Base-by-base conservation (phyloP, 1,140 invertebrate species). In the Microplitis mediator region DNA sequence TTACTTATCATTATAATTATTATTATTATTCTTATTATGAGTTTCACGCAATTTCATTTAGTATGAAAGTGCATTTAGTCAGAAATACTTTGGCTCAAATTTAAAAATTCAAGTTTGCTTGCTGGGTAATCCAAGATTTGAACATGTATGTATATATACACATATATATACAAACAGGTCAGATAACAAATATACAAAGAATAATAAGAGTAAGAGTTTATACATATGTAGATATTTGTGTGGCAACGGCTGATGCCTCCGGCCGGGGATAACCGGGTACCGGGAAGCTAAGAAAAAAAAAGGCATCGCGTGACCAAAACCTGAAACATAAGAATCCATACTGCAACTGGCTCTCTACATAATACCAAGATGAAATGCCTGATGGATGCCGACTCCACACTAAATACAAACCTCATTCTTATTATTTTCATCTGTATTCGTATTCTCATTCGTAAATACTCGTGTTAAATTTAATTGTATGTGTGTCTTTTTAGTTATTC, bases 241-340 rank as follows among this genome's bases (percentile, higher is more conserved):
- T 58, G 39, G 70, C 54, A 60, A 64, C 54, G 69, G 65, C 52
- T 73, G 23, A 66, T 69, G 75, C 75, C 73, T 71, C 67, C 62
- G 73, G 75, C 75, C 69, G 71, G 60, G 73, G 74, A 77, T 77
- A 77, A 77, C 70, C 68, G 76, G 73, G 78, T 84, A 84, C 83
- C 78, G 65, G 79, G 83, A 84, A 84, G 69, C 71, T 75, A 77
- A 79, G 79, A 83, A 82, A 80, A 31, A 14, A 58, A 83, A 84
- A 83, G 78, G 77, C 79, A 84, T 84, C 78, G 82, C 82, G 83
- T 83, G 82, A 83, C 80, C 80, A 80, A 77, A 83, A 84, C 80
- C 80, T 84, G 79, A 83, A 84, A 82, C 77, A 45, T 6, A 6
- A 81, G 80, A 80, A 72, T 66, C 65, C 70, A 58, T 45, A 45